Evolutionary conservation across 1,140 invertebrate species (phyloP), one percentile per base, ranked within the genome.

Genomic region (Drosophila sechellia): DNA sequence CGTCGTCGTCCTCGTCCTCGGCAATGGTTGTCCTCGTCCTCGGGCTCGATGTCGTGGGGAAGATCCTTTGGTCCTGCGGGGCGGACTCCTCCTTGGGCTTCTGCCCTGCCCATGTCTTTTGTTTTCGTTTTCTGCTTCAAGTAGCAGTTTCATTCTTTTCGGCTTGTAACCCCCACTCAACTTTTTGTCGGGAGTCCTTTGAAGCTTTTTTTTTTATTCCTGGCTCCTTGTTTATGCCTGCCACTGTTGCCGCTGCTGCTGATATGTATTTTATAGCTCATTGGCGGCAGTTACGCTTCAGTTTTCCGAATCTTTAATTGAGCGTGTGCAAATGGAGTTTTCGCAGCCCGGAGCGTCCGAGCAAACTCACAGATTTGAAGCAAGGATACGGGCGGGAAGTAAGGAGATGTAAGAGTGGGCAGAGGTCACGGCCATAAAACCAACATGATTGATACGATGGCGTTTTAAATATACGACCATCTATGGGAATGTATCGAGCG

Each of bases 71-170:
- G 56, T 56, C 71, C 42, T 80, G 45, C 25, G 58, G n/a, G n/a
- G n/a, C 27, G 15, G 3, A 12, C 43, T 20, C 11, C 27, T 59
- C 69, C 70, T 73, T 52, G 45, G 39, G 56, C 34, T 48, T 65
- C 20, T 22, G 20, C 20, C 60, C 66, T 73, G 8, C 48, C 68
- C 56, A 52, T 77, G 48, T 59, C 83, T 81, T 87, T 87, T 87
- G 74, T 86, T 81, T 80, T 58, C 54, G 43, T 77, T 81, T 79
- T 83, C 66, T 56, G 81, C 74, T 71, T 85, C 74, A 86, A 87
- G 79, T 81, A 50, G 79, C 81, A 78, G 83, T 86, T 87, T 81
- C 78, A 87, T 83, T 87, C 78, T 86, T 76, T 84, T 65, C 53
- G 59, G 60, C 61, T 50, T 68, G 57, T 56, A 52, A 34, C 17